A percentile compares a stretch with the other conserved stretches of the same genome.
These are phyloP conservation scores for Scolopax rusticola DNA, from an alignment of 2,797 vertebrate genomes.

Conservation along the genomic window DNA sequence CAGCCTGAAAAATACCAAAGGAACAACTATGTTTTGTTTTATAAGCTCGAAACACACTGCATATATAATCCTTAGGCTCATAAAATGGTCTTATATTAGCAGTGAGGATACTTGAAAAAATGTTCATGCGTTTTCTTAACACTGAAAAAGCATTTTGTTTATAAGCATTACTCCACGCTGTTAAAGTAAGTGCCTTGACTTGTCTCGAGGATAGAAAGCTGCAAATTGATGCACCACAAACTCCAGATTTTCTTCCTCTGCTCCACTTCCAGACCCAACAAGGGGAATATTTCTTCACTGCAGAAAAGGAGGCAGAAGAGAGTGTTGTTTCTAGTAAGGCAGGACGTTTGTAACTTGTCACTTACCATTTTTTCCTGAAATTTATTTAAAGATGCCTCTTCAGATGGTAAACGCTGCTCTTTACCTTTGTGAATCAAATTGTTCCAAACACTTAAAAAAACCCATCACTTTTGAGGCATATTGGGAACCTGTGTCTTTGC, in stretches of 20 bases:
- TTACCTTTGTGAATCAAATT: background rate
- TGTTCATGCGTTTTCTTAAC: background rate
- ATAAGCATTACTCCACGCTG: background rate
- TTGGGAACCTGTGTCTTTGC: background rate
- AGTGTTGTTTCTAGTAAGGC: background rate
- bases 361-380: no score
- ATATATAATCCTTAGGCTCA: background rate
- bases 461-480: accelerated
- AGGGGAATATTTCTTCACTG: background rate
- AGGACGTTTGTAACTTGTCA: background rate
- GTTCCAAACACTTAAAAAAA: background rate
- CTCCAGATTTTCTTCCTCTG: background rate
- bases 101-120: background rate
- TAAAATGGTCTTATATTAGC: background rate
- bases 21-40: background rate
- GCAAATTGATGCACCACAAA: background rate
- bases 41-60: background rate
- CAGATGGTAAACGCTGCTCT: background rate
- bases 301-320: background rate
- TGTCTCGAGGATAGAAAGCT: background rate
- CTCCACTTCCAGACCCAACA: background rate
- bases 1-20: background rate
- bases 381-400: background rate
- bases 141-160: background rate
- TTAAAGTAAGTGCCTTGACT: background rate